These are phyloP conservation scores for Podarcis siculus DNA, from an alignment of 2,797 vertebrate species.

Conservation along the genomic window DNA sequence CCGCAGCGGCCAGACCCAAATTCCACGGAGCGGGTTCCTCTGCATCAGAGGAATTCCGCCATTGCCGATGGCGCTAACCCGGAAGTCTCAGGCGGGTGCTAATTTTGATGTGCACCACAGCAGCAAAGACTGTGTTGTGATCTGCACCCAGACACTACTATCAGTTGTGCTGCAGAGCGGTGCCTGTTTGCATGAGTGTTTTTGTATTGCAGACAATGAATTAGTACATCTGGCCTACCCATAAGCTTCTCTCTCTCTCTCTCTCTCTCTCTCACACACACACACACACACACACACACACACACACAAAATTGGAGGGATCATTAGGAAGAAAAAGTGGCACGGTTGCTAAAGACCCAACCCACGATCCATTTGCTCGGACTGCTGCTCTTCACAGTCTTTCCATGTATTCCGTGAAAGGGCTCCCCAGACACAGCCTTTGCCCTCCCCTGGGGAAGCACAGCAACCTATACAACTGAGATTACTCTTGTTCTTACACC, in stretches of 20 bases:
- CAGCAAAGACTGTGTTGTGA: neutral
- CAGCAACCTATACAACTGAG: neutral
- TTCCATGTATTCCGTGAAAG: neutral
- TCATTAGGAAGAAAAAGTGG: neutral
- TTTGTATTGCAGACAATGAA: neutral
- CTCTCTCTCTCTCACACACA: no score
- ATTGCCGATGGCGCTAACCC: no score
- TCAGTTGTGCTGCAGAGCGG: neutral
- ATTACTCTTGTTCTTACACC: neutral
- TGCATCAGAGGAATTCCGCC: no score
- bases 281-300: neutral
- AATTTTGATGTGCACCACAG: neutral
- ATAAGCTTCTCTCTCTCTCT: no score
- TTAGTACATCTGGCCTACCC: no score
- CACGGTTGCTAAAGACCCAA: no score
- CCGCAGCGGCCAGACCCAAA: no score
- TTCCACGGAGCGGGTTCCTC: no score
- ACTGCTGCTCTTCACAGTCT: neutral
- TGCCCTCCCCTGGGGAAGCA: neutral
- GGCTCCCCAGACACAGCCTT: neutral
- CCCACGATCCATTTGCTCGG: neutral
- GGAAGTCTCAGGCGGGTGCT: neutral
- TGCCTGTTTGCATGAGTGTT: no score
- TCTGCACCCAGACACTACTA: neutral
- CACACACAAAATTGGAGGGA: neutral